A percentile compares a stretch with the other conserved stretches of the same genome.
phyloP scores from a whole-genome alignment of 2,797 vertebrate species.

The Cryptoprocta ferox region DNA sequence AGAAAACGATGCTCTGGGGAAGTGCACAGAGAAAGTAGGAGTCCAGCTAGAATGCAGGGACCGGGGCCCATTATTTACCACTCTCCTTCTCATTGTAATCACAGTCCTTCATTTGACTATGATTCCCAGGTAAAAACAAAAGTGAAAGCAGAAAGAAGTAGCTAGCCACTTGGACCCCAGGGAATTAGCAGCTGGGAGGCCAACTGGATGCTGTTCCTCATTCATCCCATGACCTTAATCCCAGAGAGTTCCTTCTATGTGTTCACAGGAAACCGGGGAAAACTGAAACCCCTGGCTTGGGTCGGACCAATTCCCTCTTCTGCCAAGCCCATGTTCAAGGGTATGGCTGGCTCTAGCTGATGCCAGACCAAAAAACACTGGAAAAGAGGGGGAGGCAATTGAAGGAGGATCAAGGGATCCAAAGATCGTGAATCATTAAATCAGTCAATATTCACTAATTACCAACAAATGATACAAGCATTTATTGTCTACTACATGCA shows the following conservation, averaged over 20 bases:
- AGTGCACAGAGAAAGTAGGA: background rate
- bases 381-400: background rate
- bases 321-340: background rate
- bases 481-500: background rate
- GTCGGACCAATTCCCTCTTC: background rate
- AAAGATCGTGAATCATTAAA: background rate
- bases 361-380: background rate
- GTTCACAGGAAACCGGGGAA: background rate
- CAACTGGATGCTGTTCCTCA: background rate
- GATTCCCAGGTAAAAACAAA: background rate
- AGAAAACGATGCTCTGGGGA: background rate
- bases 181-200: background rate
- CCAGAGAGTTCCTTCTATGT: background rate
- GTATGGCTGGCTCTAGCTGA: background rate
- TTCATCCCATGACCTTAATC: background rate
- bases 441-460: background rate
- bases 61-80: too few species aligned
- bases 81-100: background rate
- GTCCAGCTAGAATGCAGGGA: background rate
- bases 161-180: background rate
- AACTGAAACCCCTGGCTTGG: background rate
- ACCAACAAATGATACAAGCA: background rate
- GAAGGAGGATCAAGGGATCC: background rate
- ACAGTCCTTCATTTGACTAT: background rate
- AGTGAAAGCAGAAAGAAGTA: background rate